phyloP scores from a whole-genome alignment of 1,140 invertebrate species.

The Battus philenor region DNA sequence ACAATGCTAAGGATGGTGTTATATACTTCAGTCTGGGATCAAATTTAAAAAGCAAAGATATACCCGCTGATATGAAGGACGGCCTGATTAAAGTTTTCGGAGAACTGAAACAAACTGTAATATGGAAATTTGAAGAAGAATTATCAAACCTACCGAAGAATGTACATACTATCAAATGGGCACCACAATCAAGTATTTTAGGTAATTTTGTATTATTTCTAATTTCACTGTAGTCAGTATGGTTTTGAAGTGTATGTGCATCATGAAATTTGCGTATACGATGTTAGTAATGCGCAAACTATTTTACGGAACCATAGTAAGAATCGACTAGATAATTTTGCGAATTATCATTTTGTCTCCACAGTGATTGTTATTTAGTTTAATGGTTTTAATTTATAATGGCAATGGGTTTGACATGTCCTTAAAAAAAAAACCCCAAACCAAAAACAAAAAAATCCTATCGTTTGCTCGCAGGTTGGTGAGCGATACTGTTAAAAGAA shows the following conservation, averaged over 20 bases:
- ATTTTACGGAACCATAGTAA: no score
- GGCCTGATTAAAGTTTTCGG: slow-evolving; percentile 14
- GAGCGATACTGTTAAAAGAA: no score
- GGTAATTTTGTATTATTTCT: slow-evolving; percentile 12
- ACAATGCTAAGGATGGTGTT: slow-evolving; percentile 72
- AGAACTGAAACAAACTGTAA: slow-evolving; percentile 23
- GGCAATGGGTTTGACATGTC: no score
- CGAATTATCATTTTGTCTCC: no score
- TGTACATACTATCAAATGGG: slow-evolving; percentile 30
- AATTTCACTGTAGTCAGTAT: not conserved
- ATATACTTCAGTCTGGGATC: slow-evolving; percentile 57
- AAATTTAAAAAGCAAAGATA: slow-evolving; percentile 18
- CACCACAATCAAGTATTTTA: slow-evolving; percentile 31
- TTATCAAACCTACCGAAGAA: slow-evolving; percentile 21
- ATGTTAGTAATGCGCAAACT: no score
- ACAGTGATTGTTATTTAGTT: no score
- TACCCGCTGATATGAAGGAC: slow-evolving; percentile 15
- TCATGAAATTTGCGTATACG: no score
- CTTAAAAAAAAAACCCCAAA: no score
- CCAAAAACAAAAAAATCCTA: no score
- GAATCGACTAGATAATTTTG: no score
- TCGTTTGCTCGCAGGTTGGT: no score
- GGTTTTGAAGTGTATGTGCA: not conserved
- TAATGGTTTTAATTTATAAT: no score
- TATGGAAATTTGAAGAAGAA: slow-evolving; percentile 31